These are phyloP conservation scores for Halcyon malimbica DNA, from an alignment of 2,113 vertebrate species.

Conservation along the genomic window DNA sequence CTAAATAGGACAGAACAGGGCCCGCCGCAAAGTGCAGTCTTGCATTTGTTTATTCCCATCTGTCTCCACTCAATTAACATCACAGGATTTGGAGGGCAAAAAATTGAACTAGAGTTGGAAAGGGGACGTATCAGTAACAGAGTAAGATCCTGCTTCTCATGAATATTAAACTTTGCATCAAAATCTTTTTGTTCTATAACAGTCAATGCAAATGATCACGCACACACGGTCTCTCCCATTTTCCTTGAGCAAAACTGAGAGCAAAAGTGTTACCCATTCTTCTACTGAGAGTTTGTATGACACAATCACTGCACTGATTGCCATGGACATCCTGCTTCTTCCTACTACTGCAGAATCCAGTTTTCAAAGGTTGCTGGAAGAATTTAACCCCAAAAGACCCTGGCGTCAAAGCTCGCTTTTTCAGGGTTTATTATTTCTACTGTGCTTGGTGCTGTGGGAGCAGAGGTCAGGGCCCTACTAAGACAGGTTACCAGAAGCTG, in stretches of 20 bases:
- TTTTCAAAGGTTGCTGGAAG: slow-evolving; percentile 48
- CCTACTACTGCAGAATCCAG: neutral
- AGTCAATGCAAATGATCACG: neutral
- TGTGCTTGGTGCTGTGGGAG: slow-evolving; percentile 52
- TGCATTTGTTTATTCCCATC: neutral
- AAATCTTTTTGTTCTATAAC: neutral
- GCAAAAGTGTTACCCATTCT: neutral
- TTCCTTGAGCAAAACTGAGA: neutral
- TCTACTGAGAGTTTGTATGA: neutral
- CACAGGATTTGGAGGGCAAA: neutral
- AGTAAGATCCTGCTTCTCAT: neutral
- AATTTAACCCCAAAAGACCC: slow-evolving; percentile 60
- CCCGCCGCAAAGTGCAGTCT: neutral
- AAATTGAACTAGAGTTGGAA: neutral
- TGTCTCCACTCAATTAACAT: neutral
- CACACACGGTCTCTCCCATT: neutral
- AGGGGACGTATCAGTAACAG: neutral
- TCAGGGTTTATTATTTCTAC: slow-evolving; percentile 37
- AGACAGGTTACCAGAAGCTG: slow-evolving; percentile 19
- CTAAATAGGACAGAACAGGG: neutral
- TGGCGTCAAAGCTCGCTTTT: slow-evolving; percentile 25
- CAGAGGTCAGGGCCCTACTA: slow-evolving; percentile 54
- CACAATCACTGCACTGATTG: neutral
- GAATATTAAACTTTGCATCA: neutral
- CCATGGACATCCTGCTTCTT: neutral